Evolutionary conservation across 1,140 invertebrate species (phyloP), one percentile per base, ranked within the genome.

Genomic region (Eufriesea mexicana): DNA sequence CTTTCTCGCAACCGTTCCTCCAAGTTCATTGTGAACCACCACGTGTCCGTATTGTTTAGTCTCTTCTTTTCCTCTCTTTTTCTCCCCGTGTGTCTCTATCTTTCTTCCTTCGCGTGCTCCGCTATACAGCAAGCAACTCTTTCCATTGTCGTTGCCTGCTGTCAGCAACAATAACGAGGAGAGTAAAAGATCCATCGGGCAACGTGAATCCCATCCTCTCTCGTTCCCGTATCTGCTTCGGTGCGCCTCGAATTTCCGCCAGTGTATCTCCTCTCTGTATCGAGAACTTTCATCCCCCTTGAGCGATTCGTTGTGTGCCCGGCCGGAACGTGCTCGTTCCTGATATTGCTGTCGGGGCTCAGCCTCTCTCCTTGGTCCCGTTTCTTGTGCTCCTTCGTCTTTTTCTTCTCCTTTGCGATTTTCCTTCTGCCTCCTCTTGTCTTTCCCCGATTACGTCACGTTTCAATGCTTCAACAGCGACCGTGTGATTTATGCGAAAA

Each of bases 31-130:
- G 86, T 88, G 71, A 64, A 67, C 25, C 59, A 87, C 74, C 86
- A 88, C 85, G 86, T 86, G 80, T 78, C 68, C 61, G 86, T 76
- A 88, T 88, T 87, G 78, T 88, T 78, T 79, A 78, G 79, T 54
- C 57, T 12, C 59, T 23, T 81, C 81, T 66, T 61, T 66, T 42
- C 35, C 59, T 75, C 47, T 75, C 28, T 55, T n/a, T 61, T 51
- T 47, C 55, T 54, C 45, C 54, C 57, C 54, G 28, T 72, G 12
- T 14, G 49, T 16, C 70, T 59, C 25, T 83, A 54, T 45, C 47
- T 59, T 54, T 77, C 54, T 57, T 67, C 57, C 47, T 66, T 62
- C 45, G 70, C 28, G 81, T 77, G 57, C 82, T 66, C 74, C 54
- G 57, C 66, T 86, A 67, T 78, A 74, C 51, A 64, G 6, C 57